These are phyloP conservation scores for Drosophila kohkoa DNA, from an alignment of 1,140 invertebrate genomes.

Conservation along the genomic window DNA sequence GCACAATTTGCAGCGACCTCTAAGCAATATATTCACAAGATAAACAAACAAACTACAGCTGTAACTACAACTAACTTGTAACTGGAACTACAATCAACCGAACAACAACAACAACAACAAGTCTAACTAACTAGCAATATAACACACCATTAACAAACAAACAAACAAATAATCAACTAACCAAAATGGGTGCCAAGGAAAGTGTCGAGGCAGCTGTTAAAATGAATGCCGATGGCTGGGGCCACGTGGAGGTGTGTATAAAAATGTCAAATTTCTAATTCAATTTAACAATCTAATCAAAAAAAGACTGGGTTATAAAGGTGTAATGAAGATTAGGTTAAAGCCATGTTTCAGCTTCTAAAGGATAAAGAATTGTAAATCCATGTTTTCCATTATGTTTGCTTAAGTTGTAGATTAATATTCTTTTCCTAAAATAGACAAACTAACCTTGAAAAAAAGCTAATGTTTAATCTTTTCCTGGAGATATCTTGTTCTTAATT, in stretches of 20 bases:
- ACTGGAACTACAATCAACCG: slow-evolving; percentile 14
- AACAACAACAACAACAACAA: slow-evolving; percentile 13
- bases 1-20: slow-evolving; percentile 23
- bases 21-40: slow-evolving; percentile 41
- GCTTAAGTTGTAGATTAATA: no score
- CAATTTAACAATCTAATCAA: no score
- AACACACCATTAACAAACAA: slow-evolving; percentile 64
- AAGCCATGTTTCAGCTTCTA: no score
- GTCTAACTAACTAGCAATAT: slow-evolving; percentile 35
- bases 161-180: slow-evolving; percentile 49
- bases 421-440: no score
- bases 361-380: no score
- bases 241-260: slow-evolving; percentile 89
- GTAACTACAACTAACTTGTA: slow-evolving; percentile 30
- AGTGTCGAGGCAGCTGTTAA: slow-evolving; percentile 90
- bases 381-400: no score
- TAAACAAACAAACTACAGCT: slow-evolving; percentile 35
- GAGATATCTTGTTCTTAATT: no score
- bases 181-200: slow-evolving; percentile 89
- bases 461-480: no score
- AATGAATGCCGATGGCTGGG: slow-evolving; percentile 91
- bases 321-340: no score
- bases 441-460: no score
- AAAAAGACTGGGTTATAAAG: no score
- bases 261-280: no score